A percentile compares a stretch with the other conserved stretches of the same genome.
Conservation (phyloP, 2,113 vertebrate species). For the Australoheros scitulus region DNA sequence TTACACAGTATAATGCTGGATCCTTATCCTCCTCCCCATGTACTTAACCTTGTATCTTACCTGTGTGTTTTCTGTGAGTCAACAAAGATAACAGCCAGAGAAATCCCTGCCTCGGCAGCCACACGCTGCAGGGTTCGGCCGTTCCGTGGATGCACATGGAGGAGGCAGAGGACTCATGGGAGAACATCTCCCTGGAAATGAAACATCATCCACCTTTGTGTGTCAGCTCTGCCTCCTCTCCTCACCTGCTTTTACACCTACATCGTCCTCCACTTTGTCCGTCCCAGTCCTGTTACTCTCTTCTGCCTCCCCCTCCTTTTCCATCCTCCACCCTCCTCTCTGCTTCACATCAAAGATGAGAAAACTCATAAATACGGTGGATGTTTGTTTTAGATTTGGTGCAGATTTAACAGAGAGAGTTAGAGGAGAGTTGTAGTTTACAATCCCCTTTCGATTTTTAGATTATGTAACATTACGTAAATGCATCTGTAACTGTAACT, state of each 20-base stretch:
- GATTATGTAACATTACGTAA: slow-evolving; percentile 60
- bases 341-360: slow-evolving; percentile 45
- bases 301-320: slow-evolving; percentile 35
- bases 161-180: slow-evolving; percentile 53
- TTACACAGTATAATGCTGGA: slow-evolving; percentile 27
- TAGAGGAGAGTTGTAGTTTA: slow-evolving; percentile 19
- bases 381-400: slow-evolving; percentile 43
- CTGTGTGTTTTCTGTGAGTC: slow-evolving; percentile 58
- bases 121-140: slow-evolving; percentile 26
- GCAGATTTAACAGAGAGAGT: slow-evolving; percentile 36
- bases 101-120: slow-evolving; percentile 25
- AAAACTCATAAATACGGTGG: slow-evolving; percentile 9
- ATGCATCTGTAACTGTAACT: slow-evolving; percentile 14
- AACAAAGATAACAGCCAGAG: slow-evolving; percentile 39
- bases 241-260: slow-evolving; percentile 70
- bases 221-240: slow-evolving; percentile 59
- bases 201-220: slow-evolving; percentile 66
- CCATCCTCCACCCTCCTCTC: slow-evolving; percentile 37
- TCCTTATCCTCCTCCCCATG: slow-evolving; percentile 46
- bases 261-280: slow-evolving; percentile 52
- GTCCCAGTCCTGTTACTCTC: slow-evolving; percentile 47
- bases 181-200: slow-evolving; percentile 56
- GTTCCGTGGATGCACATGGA: slow-evolving; percentile 31
- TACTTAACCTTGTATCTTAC: slow-evolving; percentile 63
- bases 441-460: slow-evolving; percentile 38